These are phyloP conservation scores for Kryphioiulus occultus DNA, from an alignment of 2,888 invertebrate genomes.

Conservation along the genomic window DNA sequence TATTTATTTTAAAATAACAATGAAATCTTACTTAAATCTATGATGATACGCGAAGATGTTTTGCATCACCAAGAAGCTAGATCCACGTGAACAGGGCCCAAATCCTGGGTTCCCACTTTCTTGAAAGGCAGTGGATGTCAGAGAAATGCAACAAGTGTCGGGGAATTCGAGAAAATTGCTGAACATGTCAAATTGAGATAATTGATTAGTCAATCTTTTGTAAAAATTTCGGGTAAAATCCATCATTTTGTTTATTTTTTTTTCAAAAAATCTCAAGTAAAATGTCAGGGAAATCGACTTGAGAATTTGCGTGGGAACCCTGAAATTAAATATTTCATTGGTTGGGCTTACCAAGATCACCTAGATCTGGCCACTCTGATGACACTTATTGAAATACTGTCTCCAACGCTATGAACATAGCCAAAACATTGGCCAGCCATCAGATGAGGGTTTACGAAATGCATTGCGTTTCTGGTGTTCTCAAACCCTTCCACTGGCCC, in stretches of 20 bases:
- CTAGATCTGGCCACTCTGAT: background rate
- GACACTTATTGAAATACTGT: background rate
- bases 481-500: background rate
- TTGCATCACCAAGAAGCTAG: background rate
- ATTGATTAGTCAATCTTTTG: no score
- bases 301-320: no score
- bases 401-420: background rate
- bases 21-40: slow-evolving; percentile 21
- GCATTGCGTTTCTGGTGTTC: background rate
- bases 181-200: no score
- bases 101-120: no score
- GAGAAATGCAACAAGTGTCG: no score
- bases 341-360: background rate
- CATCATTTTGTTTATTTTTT: no score
- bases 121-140: no score
- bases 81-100: background rate
- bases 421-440: background rate
- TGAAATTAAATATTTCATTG: background rate
- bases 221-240: no score
- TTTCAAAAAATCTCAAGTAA: no score
- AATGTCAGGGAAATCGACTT: no score
- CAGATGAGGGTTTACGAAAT: background rate
- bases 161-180: no score
- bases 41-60: background rate
- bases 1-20: slow-evolving; percentile 32